Conservation (phyloP, 2,113 vertebrate species). For the Dipodomys stephensi region DNA sequence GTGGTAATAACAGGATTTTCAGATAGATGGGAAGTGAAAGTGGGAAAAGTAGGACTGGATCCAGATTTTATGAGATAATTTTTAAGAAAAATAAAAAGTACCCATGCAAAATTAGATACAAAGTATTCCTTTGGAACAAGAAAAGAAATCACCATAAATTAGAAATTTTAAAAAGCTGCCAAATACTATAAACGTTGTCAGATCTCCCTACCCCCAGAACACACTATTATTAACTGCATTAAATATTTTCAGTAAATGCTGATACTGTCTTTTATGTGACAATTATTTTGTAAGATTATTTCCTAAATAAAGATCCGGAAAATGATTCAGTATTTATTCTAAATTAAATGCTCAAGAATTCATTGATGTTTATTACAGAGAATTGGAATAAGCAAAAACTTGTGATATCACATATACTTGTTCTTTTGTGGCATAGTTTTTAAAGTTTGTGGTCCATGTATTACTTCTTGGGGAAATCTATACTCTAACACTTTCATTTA, state of each 20-base stretch:
- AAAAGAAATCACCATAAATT: slow-evolving; percentile 59
- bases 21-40: background rate
- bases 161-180: slow-evolving; percentile 62
- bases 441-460: slow-evolving; percentile 6
- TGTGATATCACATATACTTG: background rate
- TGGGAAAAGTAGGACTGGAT: slow-evolving; percentile 2
- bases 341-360: background rate
- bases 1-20: background rate
- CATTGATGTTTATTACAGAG: background rate
- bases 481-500: background rate
- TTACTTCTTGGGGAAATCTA: slow-evolving; percentile 14
- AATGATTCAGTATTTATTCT: slow-evolving; percentile 38
- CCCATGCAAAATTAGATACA: slow-evolving; percentile 47
- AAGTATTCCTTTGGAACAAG: slow-evolving; percentile 60
- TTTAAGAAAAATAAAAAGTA: slow-evolving; percentile 49
- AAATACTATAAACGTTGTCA: slow-evolving; percentile 56
- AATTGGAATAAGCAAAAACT: background rate
- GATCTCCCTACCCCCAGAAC: background rate
- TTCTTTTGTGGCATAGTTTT: background rate
- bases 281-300: slow-evolving; percentile 54
- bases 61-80: slow-evolving; percentile 37
- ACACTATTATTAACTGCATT: slow-evolving; percentile 59
- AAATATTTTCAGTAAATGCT: slow-evolving; percentile 61
- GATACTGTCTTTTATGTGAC: background rate
- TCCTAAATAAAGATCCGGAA: slow-evolving; percentile 40